Percentiles rank a stretch among this genome's conserved stretches.
Conservation (phyloP, 2,113 vertebrate species). For the Phaetusa simplex region DNA sequence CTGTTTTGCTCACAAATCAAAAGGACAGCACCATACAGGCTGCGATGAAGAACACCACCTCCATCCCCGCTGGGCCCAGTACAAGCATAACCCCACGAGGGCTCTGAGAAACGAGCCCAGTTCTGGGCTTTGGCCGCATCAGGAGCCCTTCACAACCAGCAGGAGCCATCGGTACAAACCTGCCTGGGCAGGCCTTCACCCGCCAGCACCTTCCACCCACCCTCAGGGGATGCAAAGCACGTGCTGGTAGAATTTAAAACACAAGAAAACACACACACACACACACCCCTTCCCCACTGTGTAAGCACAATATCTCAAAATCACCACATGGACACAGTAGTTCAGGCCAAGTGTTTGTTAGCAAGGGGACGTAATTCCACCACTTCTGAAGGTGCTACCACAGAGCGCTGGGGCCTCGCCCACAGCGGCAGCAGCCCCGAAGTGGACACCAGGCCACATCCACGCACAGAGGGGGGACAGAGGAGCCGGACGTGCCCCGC, state of each 20-base stretch:
- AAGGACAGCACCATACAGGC: no score
- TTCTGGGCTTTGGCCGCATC: fast-evolving
- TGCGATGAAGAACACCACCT: fast-evolving
- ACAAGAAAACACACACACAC: no score
- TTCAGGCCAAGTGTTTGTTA: background rate
- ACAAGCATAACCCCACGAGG: fast-evolving
- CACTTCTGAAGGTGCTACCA: fast-evolving
- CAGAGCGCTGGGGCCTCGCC: background rate
- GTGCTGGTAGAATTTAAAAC: fast-evolving
- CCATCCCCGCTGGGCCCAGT: background rate
- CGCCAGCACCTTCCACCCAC: background rate
- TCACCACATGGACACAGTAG: background rate
- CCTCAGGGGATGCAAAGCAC: no score
- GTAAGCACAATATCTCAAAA: background rate
- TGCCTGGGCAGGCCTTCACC: fast-evolving
- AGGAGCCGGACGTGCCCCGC: background rate
- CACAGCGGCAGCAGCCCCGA: no score
- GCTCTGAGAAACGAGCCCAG: no score
- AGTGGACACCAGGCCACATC: fast-evolving
- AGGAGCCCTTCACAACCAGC: no score
- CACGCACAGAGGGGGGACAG: background rate
- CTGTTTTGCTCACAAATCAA: background rate
- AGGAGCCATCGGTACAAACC: no score
- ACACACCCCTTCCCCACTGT: no score
- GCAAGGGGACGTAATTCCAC: fast-evolving